Percentiles rank a stretch among this genome's conserved stretches.
Evolutionary conservation across 2,797 vertebrate genomes (phyloP).

Genomic region (Centropyge bicolor): DNA sequence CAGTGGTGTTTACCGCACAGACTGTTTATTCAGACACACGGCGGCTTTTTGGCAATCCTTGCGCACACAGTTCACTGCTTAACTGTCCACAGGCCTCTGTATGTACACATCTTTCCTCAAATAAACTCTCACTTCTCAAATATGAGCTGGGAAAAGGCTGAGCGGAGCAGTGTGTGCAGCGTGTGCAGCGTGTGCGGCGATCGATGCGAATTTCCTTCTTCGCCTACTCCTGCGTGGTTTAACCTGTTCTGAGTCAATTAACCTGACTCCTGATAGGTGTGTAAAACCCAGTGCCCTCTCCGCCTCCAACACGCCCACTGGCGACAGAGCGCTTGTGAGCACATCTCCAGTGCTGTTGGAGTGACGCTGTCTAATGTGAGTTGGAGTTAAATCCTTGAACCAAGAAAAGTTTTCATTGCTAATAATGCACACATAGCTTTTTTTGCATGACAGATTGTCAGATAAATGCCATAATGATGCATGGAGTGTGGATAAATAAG

Average conservation of each 20-base stretch:
- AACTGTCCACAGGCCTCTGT: conserved; percentile 3
- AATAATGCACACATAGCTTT: conserved; percentile 13
- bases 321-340: background rate
- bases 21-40: conserved; percentile 47
- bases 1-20: conserved; percentile 20
- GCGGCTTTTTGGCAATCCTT: conserved; percentile 12
- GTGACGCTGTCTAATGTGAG: background rate
- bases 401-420: background rate
- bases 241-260: conserved; percentile 53
- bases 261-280: conserved; percentile 39
- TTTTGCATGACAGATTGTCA: conserved; percentile 18
- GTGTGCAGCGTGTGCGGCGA: background rate
- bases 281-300: conserved; percentile 17
- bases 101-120: background rate
- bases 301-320: conserved; percentile 28
- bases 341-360: background rate
- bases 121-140: conserved; percentile 6
- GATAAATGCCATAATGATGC: background rate
- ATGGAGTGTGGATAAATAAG: conserved; percentile 11
- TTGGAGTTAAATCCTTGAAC: background rate
- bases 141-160: background rate
- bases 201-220: background rate
- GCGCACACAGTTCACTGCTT: conserved; percentile 21
- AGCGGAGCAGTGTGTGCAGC: background rate
- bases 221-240: conserved; percentile 33